A percentile compares a stretch with the other conserved stretches of the same genome.
These are phyloP conservation scores for Enteromius mattozi DNA, from an alignment of 2,797 vertebrate species.

Conservation along the genomic window DNA sequence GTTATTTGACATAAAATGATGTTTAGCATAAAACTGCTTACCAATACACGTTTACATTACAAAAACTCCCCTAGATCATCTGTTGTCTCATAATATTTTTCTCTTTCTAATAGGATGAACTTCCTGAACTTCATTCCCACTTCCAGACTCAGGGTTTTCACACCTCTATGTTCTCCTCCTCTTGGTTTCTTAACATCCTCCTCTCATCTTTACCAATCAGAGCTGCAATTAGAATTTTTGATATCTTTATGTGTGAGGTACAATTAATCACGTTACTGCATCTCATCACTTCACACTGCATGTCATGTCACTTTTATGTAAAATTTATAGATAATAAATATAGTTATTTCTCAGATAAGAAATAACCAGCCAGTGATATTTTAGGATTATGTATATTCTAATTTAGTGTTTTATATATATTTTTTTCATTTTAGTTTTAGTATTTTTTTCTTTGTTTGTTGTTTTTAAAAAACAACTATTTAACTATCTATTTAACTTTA, in stretches of 20 bases:
- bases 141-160: slow-evolving; percentile 98
- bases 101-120: slow-evolving; percentile 82
- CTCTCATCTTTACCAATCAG: slow-evolving; percentile 93
- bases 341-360: not conserved
- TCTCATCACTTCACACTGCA: not conserved
- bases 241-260: slow-evolving; percentile 99
- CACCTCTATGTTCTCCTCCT: slow-evolving; percentile 97
- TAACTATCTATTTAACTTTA: no score
- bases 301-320: not conserved
- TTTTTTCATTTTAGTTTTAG: not conserved
- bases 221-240: slow-evolving; percentile 93
- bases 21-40: not conserved
- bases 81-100: not conserved
- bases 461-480: no score
- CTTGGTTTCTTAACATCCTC: slow-evolving; percentile 98
- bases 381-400: not conserved
- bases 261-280: slow-evolving; percentile 55
- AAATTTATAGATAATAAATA: not conserved
- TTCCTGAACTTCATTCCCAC: slow-evolving; percentile 92
- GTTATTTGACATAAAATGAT: not conserved
- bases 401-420: not conserved
- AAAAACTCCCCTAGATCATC: not conserved
- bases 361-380: not conserved
- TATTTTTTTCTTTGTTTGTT: not conserved
- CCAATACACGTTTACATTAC: not conserved